Conservation (phyloP, 2,888 invertebrate genomes). For the Dasypolia templi region DNA sequence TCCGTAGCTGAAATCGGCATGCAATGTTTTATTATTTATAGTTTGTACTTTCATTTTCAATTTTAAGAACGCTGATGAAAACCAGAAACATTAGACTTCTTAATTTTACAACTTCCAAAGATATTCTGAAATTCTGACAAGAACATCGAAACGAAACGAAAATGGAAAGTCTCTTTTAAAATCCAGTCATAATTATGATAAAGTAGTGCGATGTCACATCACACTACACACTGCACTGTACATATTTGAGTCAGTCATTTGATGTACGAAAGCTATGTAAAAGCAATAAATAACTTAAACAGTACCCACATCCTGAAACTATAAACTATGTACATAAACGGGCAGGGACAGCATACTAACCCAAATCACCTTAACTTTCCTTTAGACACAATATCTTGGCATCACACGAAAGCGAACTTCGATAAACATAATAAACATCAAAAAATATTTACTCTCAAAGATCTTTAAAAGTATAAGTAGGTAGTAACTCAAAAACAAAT, state of each 20-base stretch:
- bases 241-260: neutral
- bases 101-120: neutral
- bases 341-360: too few relatives aligned
- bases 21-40: neutral
- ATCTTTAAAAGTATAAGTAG: constrained; percentile 50
- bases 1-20: neutral
- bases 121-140: neutral
- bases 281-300: neutral
- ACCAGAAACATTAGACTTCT: neutral
- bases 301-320: neutral
- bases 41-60: neutral
- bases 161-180: neutral
- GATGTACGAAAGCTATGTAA: neutral
- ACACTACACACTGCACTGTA: too few relatives aligned
- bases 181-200: neutral
- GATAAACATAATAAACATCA: constrained; percentile 42
- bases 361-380: neutral
- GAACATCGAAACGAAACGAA: neutral
- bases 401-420: constrained; percentile 4
- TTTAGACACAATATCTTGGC: constrained; percentile 3
- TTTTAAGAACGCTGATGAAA: neutral
- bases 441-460: constrained; percentile 55
- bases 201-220: neutral
- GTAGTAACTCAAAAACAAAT: too few relatives aligned
- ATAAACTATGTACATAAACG: neutral